Evolutionary conservation across 2,888 invertebrate genomes (phyloP).

Genomic region (Acanthosepion lycidas): DNA sequence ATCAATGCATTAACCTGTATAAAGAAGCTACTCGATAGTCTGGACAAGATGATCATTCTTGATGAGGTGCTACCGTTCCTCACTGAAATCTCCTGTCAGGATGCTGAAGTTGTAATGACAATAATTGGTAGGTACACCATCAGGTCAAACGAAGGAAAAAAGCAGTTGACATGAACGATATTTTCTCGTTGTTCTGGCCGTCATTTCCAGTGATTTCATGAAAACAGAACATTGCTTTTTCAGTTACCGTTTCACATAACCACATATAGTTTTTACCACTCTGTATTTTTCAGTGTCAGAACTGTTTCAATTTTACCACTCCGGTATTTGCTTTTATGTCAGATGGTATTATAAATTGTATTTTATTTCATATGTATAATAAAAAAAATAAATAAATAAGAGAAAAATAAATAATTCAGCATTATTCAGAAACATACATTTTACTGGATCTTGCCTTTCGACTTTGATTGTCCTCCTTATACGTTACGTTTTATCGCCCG

Average conservation of each 20-base stretch:
- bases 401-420: too few relatives aligned
- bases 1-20: conserved; percentile 75
- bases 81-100: conserved; percentile 87
- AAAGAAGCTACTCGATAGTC: conserved; percentile 86
- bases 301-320: too few relatives aligned
- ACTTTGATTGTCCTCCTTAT: not conserved
- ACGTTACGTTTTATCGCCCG: not conserved
- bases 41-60: conserved; percentile 90
- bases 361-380: too few relatives aligned
- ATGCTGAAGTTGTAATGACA: conserved; percentile 90
- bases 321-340: too few relatives aligned
- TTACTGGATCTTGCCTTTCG: too few relatives aligned
- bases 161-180: not conserved
- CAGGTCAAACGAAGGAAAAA: not conserved
- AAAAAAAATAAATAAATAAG: too few relatives aligned
- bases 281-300: too few relatives aligned
- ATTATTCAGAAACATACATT: too few relatives aligned
- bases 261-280: not conserved
- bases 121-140: conserved; percentile 83
- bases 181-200: not conserved
- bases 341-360: too few relatives aligned
- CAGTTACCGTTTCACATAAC: not conserved
- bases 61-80: conserved; percentile 93
- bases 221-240: not conserved
- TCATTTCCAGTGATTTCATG: not conserved